phyloP scores from a whole-genome alignment of 2,888 invertebrate genomes.

The Pyrochroa serraticornis region DNA sequence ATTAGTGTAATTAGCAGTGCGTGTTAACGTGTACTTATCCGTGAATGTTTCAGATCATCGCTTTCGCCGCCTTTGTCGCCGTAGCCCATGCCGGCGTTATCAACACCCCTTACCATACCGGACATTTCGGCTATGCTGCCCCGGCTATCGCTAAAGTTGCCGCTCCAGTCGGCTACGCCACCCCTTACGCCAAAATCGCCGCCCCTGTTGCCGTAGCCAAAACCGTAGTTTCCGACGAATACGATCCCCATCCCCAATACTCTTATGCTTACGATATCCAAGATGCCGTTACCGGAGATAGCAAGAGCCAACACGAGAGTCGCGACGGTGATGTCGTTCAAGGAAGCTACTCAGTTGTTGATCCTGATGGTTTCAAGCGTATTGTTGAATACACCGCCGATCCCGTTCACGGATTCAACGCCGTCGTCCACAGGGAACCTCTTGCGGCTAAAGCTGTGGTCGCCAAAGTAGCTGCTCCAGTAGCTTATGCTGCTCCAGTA shows the following conservation, averaged over 20 bases:
- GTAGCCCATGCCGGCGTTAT: slow-evolving; percentile 32
- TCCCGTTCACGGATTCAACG: slow-evolving; percentile 66
- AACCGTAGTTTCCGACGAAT: slow-evolving; percentile 42
- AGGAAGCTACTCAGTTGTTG: slow-evolving; percentile 60
- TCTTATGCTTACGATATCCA: slow-evolving; percentile 59
- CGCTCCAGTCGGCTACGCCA: slow-evolving; percentile 29
- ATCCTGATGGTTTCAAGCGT: slow-evolving; percentile 61
- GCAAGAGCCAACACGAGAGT: slow-evolving; percentile 60
- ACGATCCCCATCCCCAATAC: slow-evolving; percentile 61
- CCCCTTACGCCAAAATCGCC: slow-evolving; percentile 28
- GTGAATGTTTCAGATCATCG: slow-evolving; percentile 17
- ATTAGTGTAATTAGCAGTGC: background rate
- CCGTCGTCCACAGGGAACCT: slow-evolving; percentile 63
- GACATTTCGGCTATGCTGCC: slow-evolving; percentile 17
- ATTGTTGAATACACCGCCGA: slow-evolving; percentile 64
- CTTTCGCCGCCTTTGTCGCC: slow-evolving; percentile 38
- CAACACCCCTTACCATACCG: slow-evolving; percentile 9
- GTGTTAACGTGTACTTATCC: background rate
- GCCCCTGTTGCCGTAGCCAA: slow-evolving; percentile 25
- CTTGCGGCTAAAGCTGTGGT: slow-evolving; percentile 43
- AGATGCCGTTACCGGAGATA: slow-evolving; percentile 58
- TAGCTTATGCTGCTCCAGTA: background rate
- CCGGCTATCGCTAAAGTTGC: slow-evolving; percentile 33
- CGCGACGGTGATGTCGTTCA: slow-evolving; percentile 61
- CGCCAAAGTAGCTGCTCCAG: slow-evolving; percentile 19